A percentile compares a stretch with the other conserved stretches of the same genome.
Evolutionary conservation across 2,888 invertebrate species (phyloP).

Genomic region (Neocrepidodera transversa): DNA sequence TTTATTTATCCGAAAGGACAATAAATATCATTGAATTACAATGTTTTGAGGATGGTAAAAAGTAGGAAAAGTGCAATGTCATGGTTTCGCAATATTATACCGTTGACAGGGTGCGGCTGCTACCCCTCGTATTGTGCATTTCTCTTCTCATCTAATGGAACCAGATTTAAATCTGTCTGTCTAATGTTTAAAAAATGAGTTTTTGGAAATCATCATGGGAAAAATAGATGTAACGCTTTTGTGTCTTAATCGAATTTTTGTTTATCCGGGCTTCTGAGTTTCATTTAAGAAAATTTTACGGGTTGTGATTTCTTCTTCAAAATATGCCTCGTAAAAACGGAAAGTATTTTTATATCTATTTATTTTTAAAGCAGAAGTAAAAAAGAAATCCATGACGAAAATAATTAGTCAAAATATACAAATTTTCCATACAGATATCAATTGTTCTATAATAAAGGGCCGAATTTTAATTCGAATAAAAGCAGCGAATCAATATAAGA

Average conservation of each 20-base stretch:
- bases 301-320: constrained; percentile 1
- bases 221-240: constrained; percentile 25
- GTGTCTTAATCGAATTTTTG: constrained; percentile 18
- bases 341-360: no score
- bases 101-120: constrained; percentile 54
- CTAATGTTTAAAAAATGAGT: constrained; percentile 53
- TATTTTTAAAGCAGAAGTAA: no score
- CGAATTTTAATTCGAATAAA: no score
- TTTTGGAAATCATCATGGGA: constrained; percentile 39
- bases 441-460: no score
- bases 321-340: no score
- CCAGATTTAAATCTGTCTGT: constrained; percentile 48
- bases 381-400: no score
- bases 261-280: constrained; percentile 3
- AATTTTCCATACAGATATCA: no score
- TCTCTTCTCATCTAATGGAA: constrained; percentile 51
- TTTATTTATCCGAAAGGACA: constrained; percentile 60
- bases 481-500: no score
- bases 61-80: constrained; percentile 55
- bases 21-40: constrained; percentile 61
- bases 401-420: background rate
- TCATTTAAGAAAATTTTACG: constrained; percentile 12
- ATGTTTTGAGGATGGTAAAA: constrained; percentile 55
- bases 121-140: constrained; percentile 38
- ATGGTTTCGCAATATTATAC: constrained; percentile 57